Conservation (phyloP, 2,888 invertebrate species). For the Blastobasis adustella region DNA sequence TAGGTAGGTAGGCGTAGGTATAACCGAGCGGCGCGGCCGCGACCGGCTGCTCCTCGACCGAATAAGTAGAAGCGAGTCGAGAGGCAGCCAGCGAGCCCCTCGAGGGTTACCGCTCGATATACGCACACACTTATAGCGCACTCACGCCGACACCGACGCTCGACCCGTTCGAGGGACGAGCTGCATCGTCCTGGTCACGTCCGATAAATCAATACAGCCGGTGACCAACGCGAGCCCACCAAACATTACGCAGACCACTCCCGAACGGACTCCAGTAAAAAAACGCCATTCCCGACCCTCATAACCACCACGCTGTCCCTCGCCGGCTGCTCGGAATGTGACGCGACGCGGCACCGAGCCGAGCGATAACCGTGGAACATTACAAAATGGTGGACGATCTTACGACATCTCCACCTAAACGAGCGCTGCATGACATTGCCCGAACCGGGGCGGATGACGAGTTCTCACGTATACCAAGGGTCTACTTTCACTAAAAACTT, state of each 20-base stretch:
- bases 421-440: slow-evolving; percentile 67
- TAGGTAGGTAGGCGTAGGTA: slow-evolving; percentile 71
- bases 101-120: slow-evolving; percentile 73
- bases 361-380: slow-evolving; percentile 70
- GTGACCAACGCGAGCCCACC: slow-evolving; percentile 54
- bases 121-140: slow-evolving; percentile 62
- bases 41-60: slow-evolving; percentile 67
- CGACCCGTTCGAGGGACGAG: slow-evolving; percentile 58
- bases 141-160: slow-evolving; percentile 68
- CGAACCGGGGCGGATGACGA: slow-evolving; percentile 71
- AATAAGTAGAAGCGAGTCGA: slow-evolving; percentile 72
- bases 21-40: slow-evolving; percentile 53
- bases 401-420: slow-evolving; percentile 75
- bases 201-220: slow-evolving; percentile 70
- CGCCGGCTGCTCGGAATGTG: slow-evolving; percentile 67
- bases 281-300: slow-evolving; percentile 64
- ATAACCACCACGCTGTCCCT: slow-evolving; percentile 59
- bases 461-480: slow-evolving; percentile 66
- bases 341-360: slow-evolving; percentile 68
- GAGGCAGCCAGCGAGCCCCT: slow-evolving; percentile 70
- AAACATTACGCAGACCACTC: slow-evolving; percentile 56
- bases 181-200: slow-evolving; percentile 66
- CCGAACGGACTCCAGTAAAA: slow-evolving; percentile 62
- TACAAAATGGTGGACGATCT: slow-evolving; percentile 76
- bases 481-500: slow-evolving; percentile 71